phyloP scores from a whole-genome alignment of 2,113 vertebrate genomes.

The Spea bombifrons region DNA sequence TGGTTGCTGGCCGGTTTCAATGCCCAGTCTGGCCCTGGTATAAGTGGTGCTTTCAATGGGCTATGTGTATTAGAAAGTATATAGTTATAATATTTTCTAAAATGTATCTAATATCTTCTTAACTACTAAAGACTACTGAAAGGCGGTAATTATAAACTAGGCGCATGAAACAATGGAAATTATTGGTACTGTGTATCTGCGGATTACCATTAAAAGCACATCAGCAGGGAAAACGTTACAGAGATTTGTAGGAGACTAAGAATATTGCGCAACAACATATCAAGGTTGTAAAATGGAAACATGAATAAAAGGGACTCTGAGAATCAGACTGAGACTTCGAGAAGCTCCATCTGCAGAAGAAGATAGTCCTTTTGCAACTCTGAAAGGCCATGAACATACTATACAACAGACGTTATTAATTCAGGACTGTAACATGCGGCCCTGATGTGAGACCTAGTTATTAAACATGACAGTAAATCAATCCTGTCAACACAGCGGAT shows the following conservation, averaged over 20 bases:
- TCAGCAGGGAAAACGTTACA: too few species aligned
- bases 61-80: too few species aligned
- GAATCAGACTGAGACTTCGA: constrained; percentile 49
- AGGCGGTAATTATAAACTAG: too few species aligned
- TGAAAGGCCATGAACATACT: constrained; percentile 17
- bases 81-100: too few species aligned
- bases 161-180: too few species aligned
- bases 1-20: too few species aligned
- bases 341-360: constrained; percentile 55
- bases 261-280: constrained; percentile 39
- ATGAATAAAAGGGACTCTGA: constrained; percentile 54
- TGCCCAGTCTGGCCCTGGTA: too few species aligned
- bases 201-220: too few species aligned
- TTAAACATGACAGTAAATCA: constrained; percentile 43
- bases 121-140: too few species aligned
- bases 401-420: constrained; percentile 35
- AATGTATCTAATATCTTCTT: too few species aligned
- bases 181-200: too few species aligned
- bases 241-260: not conserved
- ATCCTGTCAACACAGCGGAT: constrained; percentile 8
- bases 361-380: constrained; percentile 58
- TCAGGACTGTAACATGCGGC: constrained; percentile 24
- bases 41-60: too few species aligned
- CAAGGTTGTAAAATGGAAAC: constrained; percentile 53
- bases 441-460: constrained; percentile 24